A percentile compares a stretch with the other conserved stretches of the same genome.
Conservation (phyloP, 2,888 invertebrate species). For the Blastobasis lacticolella region DNA sequence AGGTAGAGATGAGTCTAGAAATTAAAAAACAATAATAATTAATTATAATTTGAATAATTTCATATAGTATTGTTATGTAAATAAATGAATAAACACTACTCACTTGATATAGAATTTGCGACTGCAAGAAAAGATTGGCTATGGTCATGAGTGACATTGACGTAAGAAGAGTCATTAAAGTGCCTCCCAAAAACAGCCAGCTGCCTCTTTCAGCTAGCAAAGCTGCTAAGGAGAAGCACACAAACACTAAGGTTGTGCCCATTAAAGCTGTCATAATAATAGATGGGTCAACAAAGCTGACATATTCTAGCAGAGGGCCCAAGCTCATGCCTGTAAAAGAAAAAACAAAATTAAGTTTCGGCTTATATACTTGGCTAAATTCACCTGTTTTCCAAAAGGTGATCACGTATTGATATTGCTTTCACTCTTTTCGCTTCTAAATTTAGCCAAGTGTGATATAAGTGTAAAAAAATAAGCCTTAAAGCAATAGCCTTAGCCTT, state of each 20-base stretch:
- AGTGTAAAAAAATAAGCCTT: too few relatives aligned
- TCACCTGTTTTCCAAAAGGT: too few relatives aligned
- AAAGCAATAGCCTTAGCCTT: too few relatives aligned
- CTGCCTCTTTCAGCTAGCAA: constrained; percentile 90
- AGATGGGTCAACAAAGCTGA: constrained; percentile 86
- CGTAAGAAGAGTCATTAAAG: constrained; percentile 86
- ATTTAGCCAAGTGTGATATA: too few relatives aligned
- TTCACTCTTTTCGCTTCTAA: too few relatives aligned
- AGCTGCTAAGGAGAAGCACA: constrained; percentile 91
- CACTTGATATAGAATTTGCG: constrained; percentile 85
- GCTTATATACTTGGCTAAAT: too few relatives aligned
- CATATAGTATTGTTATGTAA: not conserved
- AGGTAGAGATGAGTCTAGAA: constrained; percentile 86
- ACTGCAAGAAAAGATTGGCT: constrained; percentile 90
- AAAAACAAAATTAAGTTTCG: too few relatives aligned
- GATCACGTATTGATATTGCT: too few relatives aligned
- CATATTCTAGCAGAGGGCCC: constrained; percentile 89
- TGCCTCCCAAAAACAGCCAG: constrained; percentile 93
- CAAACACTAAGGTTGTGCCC: constrained; percentile 90
- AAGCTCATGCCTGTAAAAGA: constrained; percentile 83
- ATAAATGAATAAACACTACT: constrained; percentile 22
- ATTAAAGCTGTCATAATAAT: constrained; percentile 91
- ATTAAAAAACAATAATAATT: constrained; percentile 5
- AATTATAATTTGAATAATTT: not conserved
- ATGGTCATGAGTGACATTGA: constrained; percentile 85